Conservation (phyloP, 2,113 vertebrate genomes). For the Silurus meridionalis region DNA sequence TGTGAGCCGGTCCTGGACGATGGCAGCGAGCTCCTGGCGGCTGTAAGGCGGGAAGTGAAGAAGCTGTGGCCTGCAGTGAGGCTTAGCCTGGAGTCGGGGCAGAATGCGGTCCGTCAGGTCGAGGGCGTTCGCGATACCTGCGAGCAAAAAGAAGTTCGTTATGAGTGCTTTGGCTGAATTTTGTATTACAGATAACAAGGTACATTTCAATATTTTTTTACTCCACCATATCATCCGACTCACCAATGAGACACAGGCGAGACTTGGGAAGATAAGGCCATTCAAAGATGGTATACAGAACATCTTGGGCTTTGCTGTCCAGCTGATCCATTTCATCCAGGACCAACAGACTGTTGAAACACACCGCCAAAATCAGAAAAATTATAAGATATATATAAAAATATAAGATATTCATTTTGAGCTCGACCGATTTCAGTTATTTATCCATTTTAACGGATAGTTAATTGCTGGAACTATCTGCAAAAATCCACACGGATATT, state of each 20-base stretch:
- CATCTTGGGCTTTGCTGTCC: constrained; percentile 91
- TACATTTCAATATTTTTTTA: not conserved
- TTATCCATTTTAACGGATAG: too few relatives aligned
- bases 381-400: too few relatives aligned
- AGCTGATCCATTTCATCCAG: constrained; percentile 97
- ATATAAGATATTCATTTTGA: too few relatives aligned
- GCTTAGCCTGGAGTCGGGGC: constrained; percentile 77
- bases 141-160: not conserved
- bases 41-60: constrained; percentile 89
- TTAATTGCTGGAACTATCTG: too few relatives aligned
- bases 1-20: constrained; percentile 83
- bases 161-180: not conserved
- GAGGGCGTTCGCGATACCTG: constrained; percentile 91
- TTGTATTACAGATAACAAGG: not conserved
- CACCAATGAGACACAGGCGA: constrained; percentile 87
- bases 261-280: constrained; percentile 84
- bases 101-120: constrained; percentile 91
- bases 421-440: too few relatives aligned
- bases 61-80: constrained; percentile 78
- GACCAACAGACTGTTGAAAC: constrained; percentile 79
- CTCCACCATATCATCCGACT: constrained; percentile 47
- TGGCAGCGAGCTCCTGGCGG: constrained; percentile 80
- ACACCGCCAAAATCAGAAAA: not conserved
- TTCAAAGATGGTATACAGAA: constrained; percentile 94
- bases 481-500: too few relatives aligned